A percentile compares a stretch with the other conserved stretches of the same genome.
Conservation (phyloP, 2,797 vertebrate species). For the Pygocentrus nattereri region DNA sequence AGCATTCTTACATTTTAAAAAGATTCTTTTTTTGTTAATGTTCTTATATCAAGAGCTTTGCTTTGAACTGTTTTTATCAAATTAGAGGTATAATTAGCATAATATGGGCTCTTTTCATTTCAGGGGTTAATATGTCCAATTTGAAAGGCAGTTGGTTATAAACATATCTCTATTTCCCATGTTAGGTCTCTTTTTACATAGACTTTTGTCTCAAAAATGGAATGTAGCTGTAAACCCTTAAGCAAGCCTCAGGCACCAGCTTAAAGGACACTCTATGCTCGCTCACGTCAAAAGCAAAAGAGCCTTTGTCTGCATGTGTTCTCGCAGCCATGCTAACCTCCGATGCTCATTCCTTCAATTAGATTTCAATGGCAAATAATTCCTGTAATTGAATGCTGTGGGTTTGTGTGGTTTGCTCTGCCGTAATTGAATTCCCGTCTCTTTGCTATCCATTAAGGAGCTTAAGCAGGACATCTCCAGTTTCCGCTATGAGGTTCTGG, state of each 20-base stretch:
- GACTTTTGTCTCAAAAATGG: neutral
- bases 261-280: neutral
- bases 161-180: neutral
- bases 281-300: neutral
- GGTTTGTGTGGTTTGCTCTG: conserved; percentile 12
- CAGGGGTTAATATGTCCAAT: too few relatives aligned
- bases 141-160: neutral
- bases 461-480: conserved; percentile 91
- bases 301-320: neutral
- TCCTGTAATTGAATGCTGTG: conserved; percentile 42
- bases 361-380: conserved; percentile 12
- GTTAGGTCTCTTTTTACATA: neutral
- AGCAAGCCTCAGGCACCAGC: neutral
- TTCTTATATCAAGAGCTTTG: too few relatives aligned
- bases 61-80: too few relatives aligned
- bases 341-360: conserved; percentile 1
- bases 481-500: conserved; percentile 89
- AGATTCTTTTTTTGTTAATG: too few relatives aligned
- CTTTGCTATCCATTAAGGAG: conserved; percentile 73
- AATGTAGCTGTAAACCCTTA: neutral
- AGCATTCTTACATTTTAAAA: too few relatives aligned
- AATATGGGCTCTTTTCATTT: too few relatives aligned
- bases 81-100: too few relatives aligned
- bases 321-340: neutral
- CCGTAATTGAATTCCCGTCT: conserved; percentile 15